These are phyloP conservation scores for Clusia tigrina DNA, from an alignment of 2,888 invertebrate species.

Conservation along the genomic window DNA sequence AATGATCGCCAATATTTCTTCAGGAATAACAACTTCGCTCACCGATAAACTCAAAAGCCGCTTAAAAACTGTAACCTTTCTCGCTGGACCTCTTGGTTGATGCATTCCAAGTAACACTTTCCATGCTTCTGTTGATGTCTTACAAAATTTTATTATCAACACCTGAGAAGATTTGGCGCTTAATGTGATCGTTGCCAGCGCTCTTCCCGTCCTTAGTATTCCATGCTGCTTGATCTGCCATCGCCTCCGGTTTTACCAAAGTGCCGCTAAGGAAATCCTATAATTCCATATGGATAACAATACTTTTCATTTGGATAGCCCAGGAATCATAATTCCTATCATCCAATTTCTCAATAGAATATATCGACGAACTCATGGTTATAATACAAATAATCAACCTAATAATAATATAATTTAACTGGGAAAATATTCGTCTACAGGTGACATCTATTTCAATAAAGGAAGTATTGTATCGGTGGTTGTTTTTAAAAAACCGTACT, in stretches of 20 bases:
- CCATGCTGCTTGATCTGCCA: background rate
- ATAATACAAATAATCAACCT: no score
- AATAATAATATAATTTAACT: no score
- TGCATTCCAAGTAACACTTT: slow-evolving; percentile 25
- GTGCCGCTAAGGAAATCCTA: background rate
- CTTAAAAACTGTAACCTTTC: slow-evolving; percentile 34
- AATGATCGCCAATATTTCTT: no score
- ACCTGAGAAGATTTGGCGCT: slow-evolving; percentile 11
- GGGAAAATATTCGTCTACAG: no score
- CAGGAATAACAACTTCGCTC: slow-evolving; percentile 13
- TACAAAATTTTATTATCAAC: slow-evolving; percentile 18
- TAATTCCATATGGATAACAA: slow-evolving; percentile 13
- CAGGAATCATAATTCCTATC: slow-evolving; percentile 23
- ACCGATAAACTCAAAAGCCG: slow-evolving; percentile 28
- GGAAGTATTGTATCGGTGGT: no score
- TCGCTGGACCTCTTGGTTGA: slow-evolving; percentile 32
- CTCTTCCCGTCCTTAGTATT: slow-evolving; percentile 18
- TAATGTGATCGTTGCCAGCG: slow-evolving; percentile 1
- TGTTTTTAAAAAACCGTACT: no score
- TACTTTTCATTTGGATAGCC: slow-evolving; percentile 29
- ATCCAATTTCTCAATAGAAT: slow-evolving; percentile 27
- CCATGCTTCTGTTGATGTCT: slow-evolving; percentile 30
- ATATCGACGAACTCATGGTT: no score
- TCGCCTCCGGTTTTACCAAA: background rate
- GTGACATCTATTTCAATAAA: no score